Percentiles rank a stretch among this genome's conserved stretches.
These are phyloP conservation scores for Pipistrellus pygmaeus DNA, from an alignment of 2,797 vertebrate genomes.

Conservation along the genomic window DNA sequence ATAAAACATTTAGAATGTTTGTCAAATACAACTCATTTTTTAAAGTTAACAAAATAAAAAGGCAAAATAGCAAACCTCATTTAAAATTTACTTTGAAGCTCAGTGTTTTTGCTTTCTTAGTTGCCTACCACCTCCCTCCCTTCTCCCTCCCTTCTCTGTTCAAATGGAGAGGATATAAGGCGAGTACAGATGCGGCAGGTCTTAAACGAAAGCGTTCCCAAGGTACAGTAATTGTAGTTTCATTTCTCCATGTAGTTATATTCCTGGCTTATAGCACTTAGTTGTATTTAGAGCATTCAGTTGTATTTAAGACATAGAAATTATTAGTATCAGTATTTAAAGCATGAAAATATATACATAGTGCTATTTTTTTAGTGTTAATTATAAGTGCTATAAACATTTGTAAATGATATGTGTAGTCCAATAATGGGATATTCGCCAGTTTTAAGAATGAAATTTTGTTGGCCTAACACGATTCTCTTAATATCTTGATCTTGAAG, in stretches of 20 bases:
- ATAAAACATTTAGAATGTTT: conserved; percentile 76
- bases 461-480: not conserved
- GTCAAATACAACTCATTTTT: conserved; percentile 67
- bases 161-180: conserved; percentile 99
- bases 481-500: conserved; percentile 26
- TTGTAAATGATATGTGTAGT: not conserved
- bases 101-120: conserved; percentile 98
- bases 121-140: conserved; percentile 97
- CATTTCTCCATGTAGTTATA: conserved; percentile 79
- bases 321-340: conserved; percentile 32
- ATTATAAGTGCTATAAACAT: not conserved
- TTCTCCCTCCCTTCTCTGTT: conserved; percentile 99
- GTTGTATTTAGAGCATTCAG: conserved; percentile 79
- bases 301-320: conserved; percentile 71
- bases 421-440: not conserved
- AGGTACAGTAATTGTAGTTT: conserved; percentile 95
- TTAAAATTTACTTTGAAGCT: conserved; percentile 91
- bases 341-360: conserved; percentile 6
- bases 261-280: conserved; percentile 80
- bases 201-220: conserved; percentile 98
- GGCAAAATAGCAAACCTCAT: conserved; percentile 77
- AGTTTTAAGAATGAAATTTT: conserved; percentile 44
- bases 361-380: conserved; percentile 51
- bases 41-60: conserved; percentile 71
- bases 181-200: conserved; percentile 95